Percentiles rank a stretch among this genome's conserved stretches.
Conservation (phyloP, 2,113 vertebrate genomes). For the Dasyurus viverrinus region DNA sequence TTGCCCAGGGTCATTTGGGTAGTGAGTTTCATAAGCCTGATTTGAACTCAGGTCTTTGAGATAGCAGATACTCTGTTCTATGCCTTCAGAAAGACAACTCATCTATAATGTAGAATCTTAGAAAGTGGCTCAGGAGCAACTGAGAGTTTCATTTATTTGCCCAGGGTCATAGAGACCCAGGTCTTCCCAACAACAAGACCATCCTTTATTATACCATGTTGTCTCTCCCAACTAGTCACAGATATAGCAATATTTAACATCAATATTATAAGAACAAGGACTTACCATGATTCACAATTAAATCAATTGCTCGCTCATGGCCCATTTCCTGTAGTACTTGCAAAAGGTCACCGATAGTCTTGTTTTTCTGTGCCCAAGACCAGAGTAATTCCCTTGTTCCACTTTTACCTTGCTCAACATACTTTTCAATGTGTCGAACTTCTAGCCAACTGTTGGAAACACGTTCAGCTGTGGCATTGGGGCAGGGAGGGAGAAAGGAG, state of each 20-base stretch:
- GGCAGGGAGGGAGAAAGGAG: background rate
- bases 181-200: background rate
- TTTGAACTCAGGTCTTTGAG: background rate
- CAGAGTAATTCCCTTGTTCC: conserved; percentile 87
- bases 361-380: conserved; percentile 88
- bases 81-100: background rate
- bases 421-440: conserved; percentile 82
- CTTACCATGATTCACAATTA: conserved; percentile 81
- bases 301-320: conserved; percentile 82
- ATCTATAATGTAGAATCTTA: background rate
- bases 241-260: background rate
- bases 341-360: conserved; percentile 85
- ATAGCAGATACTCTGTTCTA: background rate
- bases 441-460: conserved; percentile 83
- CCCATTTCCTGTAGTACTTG: conserved; percentile 85
- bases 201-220: background rate
- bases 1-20: background rate
- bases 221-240: background rate
- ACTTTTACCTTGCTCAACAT: conserved; percentile 83
- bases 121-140: background rate
- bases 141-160: background rate
- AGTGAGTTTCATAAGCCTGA: background rate
- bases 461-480: conserved; percentile 78
- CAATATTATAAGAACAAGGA: background rate
- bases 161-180: background rate